Evolutionary conservation across 2,113 vertebrate genomes (phyloP), one percentile per base, ranked within the genome.

Genomic region (Steatornis caripensis): DNA sequence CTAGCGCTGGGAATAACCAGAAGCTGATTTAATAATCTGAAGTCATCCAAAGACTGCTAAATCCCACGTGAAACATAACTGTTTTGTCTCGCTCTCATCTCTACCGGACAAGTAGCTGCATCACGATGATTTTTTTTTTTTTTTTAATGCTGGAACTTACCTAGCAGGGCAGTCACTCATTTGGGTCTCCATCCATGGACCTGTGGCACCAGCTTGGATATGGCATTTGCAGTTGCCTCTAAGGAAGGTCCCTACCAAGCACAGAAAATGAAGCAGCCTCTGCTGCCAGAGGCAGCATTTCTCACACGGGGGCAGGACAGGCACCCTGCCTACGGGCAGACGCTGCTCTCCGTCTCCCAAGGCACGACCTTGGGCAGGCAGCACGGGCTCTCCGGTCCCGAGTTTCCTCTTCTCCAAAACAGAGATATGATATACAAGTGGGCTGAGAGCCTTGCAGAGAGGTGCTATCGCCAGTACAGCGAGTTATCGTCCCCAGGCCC

Each of bases 361-460:
- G 83, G 91, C 88, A 78, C 10, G 76, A 92, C 92, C 94, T 93
- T 91, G 89, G 91, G 84, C 77, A 72, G 79, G 75, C 68, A 2
- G 62, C 84, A 34, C 3, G 0, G 78, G 82, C 58, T 62, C 70
- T 82, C 57, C 0, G 0, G 77, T 96, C 90, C 92, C 45, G 45
- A 72, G 90, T 90, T 93, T 93, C 90, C 92, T 91, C 90, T 95
- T 92, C 89, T 92, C 84, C 37, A 82, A 66, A 71, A 23, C 5
- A 53, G 68, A 93, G 93, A 95, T 93, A 92, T 41, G 86, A 89
- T 91, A 91, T 19, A 46, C 68, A 87, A 91, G 90, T 87, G 65
- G 86, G 66, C 84, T 84, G 84, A 96, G 92, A 86, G 95, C 85
- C 92, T 90, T 68, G 88, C 54, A 68, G 93, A 94, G 96, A 93